Base-by-base conservation (phyloP, 2,113 vertebrate genomes). In the Rhizomys pruinosus region DNA sequence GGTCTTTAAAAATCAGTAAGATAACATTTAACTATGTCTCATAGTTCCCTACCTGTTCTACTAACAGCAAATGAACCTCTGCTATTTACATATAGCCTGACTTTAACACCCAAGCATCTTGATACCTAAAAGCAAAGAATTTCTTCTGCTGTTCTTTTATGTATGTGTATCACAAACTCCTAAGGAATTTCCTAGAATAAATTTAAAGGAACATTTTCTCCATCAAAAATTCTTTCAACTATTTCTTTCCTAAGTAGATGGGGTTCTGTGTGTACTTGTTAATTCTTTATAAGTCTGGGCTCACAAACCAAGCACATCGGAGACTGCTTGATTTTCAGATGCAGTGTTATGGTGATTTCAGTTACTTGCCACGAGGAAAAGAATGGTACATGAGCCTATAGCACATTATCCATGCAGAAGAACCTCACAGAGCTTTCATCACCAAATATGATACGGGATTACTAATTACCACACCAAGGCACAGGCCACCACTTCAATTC, bases 191-290 rank as follows among this genome's bases (percentile, higher is more conserved):
- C 23, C 81, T 64, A 52, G 81, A 90, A 91, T 79, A 13, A 92
- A 87, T 84, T 73, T 73, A 92, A 88, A 88, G 74, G 82, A 73
- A 79, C 84, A 37, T 57, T 82, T 92, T 93, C 89, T 86, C 84
- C 74, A 92, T 84, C 76, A 84, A 89, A 87, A 92, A 69, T 91
- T 34, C 71, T 93, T 96, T 94, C 63, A 76, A 92, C 61, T 78
- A 59, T 84, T 94, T 82, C 29, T 79, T 94, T 89, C 37, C 55
- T 42, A 80, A 84, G 76, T 19, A 77, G 59, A 86, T 59, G 42
- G 52, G 87, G 59, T 76, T 90, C 15, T 78, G 11, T 76, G 55
- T 89, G 17, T 59, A 42, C 66, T 89, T n/a, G 23, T 76, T 89
- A 95, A 96, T 72, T 84, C 47, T 95, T 92, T 42, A 91, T 79